Evolutionary conservation across 2,888 invertebrate species (phyloP), one percentile per base, ranked within the genome.

Genomic region (Phaonia tiefii): DNA sequence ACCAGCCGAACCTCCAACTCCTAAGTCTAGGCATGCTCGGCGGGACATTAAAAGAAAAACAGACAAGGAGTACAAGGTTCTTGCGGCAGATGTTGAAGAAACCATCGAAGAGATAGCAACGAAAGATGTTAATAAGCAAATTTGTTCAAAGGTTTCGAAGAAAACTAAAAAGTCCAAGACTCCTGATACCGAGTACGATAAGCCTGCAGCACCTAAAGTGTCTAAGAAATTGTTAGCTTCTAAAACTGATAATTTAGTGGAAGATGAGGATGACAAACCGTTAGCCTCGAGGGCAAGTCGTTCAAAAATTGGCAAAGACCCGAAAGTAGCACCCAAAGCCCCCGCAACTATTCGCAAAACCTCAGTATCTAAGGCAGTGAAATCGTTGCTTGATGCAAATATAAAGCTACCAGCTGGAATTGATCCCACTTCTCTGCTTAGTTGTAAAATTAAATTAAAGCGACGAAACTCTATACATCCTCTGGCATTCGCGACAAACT

Each of bases 361-460:
- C 1, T 8, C 25, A n/a, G 63, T 78, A 10, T 81, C 81, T 5
- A 84, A 83, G 54, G 80, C 83, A 13, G 83, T 82, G 44, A 85
- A 84, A 54, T 79, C 83, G 22, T 58, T 80, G 26, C 44, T 84
- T 8, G 83, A 84, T 65, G 72, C 82, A 0, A 84, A 83, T 70
- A 83, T 88, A 0, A 87, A 88, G 56, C 70, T 89, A 5, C 89
- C 89, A 0, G 89, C 88, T 2, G 89, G 89, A 13, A 82, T 89
- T 17, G 89, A 89, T 84, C 89, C 89, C 2, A 89, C 88, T 49
- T 88, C 87, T 1, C 87, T 89, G 70, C 88, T 89, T 31, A 89
- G 88, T 37, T 89, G 88, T 77, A 86, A 88, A 84, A 88, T 89
- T 26, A 88, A 89, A 25, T 58, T 89, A 13, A 89, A 89, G 72